A percentile compares a stretch with the other conserved stretches of the same genome.
Conservation (phyloP, 2,888 invertebrate species). For the Baccha elongata region DNA sequence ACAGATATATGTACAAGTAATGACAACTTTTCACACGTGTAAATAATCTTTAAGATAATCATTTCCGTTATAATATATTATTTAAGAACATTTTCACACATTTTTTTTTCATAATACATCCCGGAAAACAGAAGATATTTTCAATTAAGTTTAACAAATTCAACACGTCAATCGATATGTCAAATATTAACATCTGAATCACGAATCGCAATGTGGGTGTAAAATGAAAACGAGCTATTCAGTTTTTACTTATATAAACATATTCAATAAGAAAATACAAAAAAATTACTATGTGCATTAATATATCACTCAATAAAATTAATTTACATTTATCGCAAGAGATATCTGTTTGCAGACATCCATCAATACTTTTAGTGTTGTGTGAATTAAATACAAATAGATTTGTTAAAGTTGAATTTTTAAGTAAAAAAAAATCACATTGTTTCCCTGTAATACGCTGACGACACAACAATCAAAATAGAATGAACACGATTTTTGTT, state of each 20-base stretch:
- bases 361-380: slow-evolving; percentile 4
- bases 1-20: no score
- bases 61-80: no score
- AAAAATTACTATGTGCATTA: neutral
- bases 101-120: no score
- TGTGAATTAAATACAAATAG: slow-evolving; percentile 26
- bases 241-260: neutral
- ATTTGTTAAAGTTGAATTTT: neutral
- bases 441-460: neutral
- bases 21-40: no score
- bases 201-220: neutral
- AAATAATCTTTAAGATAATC: no score
- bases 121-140: no score
- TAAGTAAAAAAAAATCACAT: neutral
- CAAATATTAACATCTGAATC: neutral
- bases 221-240: neutral
- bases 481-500: slow-evolving; percentile 6
- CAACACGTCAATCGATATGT: neutral
- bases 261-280: neutral
- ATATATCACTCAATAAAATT: slow-evolving; percentile 1
- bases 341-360: slow-evolving; percentile 8
- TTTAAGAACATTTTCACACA: no score
- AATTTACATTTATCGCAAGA: slow-evolving; percentile 13
- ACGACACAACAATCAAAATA: slow-evolving; percentile 8
- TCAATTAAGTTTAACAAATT: no score